Evolutionary conservation across 2,113 vertebrate genomes (phyloP).

Genomic region (Seriola quinqueradiata): DNA sequence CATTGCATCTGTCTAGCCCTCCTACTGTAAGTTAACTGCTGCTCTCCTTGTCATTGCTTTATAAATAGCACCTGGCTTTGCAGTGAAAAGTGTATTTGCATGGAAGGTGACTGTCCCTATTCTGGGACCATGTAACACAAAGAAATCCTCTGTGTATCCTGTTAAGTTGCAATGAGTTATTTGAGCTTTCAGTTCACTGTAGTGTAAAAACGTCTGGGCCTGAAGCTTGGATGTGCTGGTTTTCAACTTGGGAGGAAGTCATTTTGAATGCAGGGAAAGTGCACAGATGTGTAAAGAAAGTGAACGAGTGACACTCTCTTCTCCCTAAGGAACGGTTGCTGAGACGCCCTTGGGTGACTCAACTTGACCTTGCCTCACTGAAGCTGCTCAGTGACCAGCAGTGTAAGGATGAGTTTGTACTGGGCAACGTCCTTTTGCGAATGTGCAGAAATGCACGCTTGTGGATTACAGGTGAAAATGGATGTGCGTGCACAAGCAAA

Average conservation of each 20-base stretch:
- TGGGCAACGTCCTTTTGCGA: conserved; percentile 30
- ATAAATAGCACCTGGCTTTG: conserved; percentile 11
- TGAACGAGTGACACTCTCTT: background rate
- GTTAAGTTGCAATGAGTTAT: background rate
- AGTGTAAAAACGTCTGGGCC: conserved; percentile 3
- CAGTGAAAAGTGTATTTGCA: conserved; percentile 3
- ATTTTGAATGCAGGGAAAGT: conserved; percentile 4
- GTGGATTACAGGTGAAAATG: conserved; percentile 26
- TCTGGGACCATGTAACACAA: background rate
- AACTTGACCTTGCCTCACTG: conserved; percentile 8
- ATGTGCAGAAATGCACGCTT: conserved; percentile 11
- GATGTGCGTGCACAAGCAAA: conserved; percentile 10
- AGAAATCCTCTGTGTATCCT: background rate
- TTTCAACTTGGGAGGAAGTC: conserved; percentile 1
- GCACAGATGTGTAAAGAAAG: conserved; percentile 13
- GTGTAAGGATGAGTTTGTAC: conserved; percentile 1
- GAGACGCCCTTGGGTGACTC: conserved; percentile 4
- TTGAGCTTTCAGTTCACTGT: conserved; percentile 1
- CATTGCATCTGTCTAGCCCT: conserved; percentile 15
- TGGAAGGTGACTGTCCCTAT: background rate
- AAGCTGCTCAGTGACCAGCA: background rate
- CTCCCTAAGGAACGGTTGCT: background rate
- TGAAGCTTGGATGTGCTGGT: background rate
- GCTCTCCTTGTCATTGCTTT: background rate
- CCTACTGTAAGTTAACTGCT: conserved; percentile 10